Base-by-base conservation (phyloP, 2,113 vertebrate genomes). In the Takifugu bimaculatus region DNA sequence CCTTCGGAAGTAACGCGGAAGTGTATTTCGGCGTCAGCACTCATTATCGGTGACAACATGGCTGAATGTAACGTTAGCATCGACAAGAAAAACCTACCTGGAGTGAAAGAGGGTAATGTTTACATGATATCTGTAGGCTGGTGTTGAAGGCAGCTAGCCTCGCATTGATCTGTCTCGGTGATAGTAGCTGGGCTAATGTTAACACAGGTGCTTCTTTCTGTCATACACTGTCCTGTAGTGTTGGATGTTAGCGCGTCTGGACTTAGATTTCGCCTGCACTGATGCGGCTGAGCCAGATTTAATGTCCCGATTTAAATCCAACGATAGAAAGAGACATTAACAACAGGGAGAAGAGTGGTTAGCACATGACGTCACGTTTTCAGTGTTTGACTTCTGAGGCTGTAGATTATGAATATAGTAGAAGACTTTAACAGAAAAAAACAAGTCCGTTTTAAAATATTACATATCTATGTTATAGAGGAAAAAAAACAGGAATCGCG, bases 51-150 rank as follows among this genome's bases (percentile, higher is more conserved):
- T 73, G 83, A 77, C 84, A 87, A 87, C 88, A 92, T 92, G 91
- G 90, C 90, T 84, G 90, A 92, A 74, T 85, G 79, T 85, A 73
- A 83, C 82, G 42, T 90, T 69, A 90, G 83, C 86, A 89, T 92
- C 80, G 91, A 92, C 82, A 73, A 92, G 82, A 85, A 92, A 7
- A 90, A 84, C 57, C 88, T 92, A 75, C 91, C 91, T 59, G 89
- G 90, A 88, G 91, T 92, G 42, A 92, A 91, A 90, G 89, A 92
- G 75, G 90, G 91, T 92, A 87, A 89, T 61, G 79, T 81, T 61
- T 42, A 63, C 35, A 27, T 65, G 32, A 44, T 53, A 26, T 74
- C 74, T 57, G 27, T 54, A 28, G 25, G 47, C 26, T 63, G 56
- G 2, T 43, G 67, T 13, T 50, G 27, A 72, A 62, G 4, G 11